These are phyloP conservation scores for Neosilurus hyrtlii DNA, from an alignment of 2,797 vertebrate genomes.

Conservation along the genomic window DNA sequence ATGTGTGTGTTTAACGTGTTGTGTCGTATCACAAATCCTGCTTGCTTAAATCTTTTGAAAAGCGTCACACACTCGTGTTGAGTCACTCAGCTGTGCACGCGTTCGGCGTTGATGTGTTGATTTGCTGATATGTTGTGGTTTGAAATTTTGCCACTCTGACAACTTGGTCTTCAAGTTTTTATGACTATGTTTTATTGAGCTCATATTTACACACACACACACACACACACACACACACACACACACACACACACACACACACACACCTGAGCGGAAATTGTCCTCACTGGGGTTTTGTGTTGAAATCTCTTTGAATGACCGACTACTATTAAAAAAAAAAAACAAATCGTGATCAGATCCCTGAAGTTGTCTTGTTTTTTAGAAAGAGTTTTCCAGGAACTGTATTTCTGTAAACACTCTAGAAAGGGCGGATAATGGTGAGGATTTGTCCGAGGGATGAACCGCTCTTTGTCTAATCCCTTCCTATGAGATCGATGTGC, in stretches of 20 bases:
- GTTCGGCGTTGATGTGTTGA: not conserved
- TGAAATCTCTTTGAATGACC: not conserved
- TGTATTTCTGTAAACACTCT: not conserved
- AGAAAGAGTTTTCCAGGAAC: not conserved
- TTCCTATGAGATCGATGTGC: too few species aligned
- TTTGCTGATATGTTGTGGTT: not conserved
- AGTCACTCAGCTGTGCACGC: not conserved
- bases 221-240: too few species aligned
- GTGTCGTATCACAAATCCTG: not conserved
- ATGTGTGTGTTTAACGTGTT: not conserved
- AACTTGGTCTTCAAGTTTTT: not conserved
- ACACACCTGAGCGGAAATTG: too few species aligned
- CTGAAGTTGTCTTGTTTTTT: too few species aligned
- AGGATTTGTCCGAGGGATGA: too few species aligned
- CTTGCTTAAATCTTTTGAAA: not conserved
- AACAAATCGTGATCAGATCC: not conserved
- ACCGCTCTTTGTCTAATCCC: too few species aligned
- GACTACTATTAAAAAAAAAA: not conserved
- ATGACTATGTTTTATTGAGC: not conserved
- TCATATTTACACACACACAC: not conserved
- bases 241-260: too few species aligned
- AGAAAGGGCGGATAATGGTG: too few species aligned
- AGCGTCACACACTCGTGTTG: not conserved
- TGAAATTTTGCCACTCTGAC: not conserved
- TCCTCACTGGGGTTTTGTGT: too few species aligned